A percentile compares a stretch with the other conserved stretches of the same genome.
These are phyloP conservation scores for Oxygymnocypris stewartii DNA, from an alignment of 2,113 vertebrate genomes.

Conservation along the genomic window DNA sequence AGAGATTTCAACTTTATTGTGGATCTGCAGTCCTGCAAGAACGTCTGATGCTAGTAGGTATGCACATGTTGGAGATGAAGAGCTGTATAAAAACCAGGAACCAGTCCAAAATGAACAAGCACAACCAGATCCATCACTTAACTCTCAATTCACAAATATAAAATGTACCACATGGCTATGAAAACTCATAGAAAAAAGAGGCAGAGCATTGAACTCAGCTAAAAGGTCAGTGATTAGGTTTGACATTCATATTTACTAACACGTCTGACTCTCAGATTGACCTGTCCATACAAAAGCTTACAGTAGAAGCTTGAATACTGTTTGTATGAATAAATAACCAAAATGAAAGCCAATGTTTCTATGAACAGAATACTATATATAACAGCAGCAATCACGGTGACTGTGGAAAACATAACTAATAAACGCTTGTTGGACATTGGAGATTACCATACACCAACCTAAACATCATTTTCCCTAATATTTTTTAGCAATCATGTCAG, in stretches of 20 bases:
- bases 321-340: background rate
- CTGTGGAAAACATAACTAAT: background rate
- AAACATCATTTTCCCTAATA: background rate
- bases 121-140: background rate
- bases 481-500: background rate
- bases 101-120: conserved; percentile 14
- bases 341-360: background rate
- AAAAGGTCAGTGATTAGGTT: background rate
- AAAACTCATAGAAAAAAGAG: conserved; percentile 27
- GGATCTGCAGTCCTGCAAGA: conserved; percentile 25
- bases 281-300: background rate
- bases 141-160: conserved; percentile 19
- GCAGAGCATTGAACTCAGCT: background rate
- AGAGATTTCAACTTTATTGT: conserved; percentile 13
- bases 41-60: conserved; percentile 37
- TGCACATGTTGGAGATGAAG: conserved; percentile 42
- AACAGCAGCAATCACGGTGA: background rate
- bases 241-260: background rate
- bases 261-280: background rate
- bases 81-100: background rate
- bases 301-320: background rate
- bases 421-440: background rate
- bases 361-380: background rate
- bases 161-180: conserved; percentile 20
- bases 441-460: background rate